Conservation (phyloP, 1,140 invertebrate genomes). For the Drosophila suzukii region DNA sequence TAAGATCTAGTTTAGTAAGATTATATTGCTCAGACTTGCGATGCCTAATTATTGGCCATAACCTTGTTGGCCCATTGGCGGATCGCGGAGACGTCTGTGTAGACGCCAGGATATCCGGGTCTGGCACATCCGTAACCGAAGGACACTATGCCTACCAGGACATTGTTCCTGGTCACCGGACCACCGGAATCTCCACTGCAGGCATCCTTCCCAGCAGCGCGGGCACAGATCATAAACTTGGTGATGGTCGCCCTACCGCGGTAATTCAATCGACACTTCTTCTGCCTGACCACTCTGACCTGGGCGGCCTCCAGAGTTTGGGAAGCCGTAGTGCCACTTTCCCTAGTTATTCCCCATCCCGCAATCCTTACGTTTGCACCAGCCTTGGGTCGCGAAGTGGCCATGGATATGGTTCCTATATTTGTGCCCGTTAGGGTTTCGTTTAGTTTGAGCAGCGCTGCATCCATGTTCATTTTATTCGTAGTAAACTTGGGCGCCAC, state of each 20-base stretch:
- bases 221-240: constrained; percentile 54
- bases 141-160: constrained; percentile 52
- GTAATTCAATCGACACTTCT: constrained; percentile 1
- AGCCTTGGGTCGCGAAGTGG: constrained; percentile 14
- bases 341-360: constrained; percentile 53
- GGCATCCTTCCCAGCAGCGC: constrained; percentile 23
- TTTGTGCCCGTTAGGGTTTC: constrained; percentile 46
- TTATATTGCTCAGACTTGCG: neutral
- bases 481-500: constrained; percentile 30
- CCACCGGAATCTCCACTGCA: constrained; percentile 69
- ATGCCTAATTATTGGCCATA: constrained; percentile 43
- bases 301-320: constrained; percentile 2
- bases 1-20: constrained; percentile 7
- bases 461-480: constrained; percentile 52
- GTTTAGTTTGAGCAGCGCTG: constrained; percentile 45
- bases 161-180: constrained; percentile 1
- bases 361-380: constrained; percentile 33
- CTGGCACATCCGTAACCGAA: constrained; percentile 62
- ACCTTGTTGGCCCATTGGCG: constrained; percentile 16
- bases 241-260: constrained; percentile 29
- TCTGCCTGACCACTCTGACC: constrained; percentile 3
- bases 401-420: constrained; percentile 49
- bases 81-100: constrained; percentile 24
- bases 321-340: constrained; percentile 31
- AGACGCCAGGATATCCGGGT: constrained; percentile 47